These are phyloP conservation scores for Pogonomyrmex californicus DNA, from an alignment of 1,140 invertebrate species.

Conservation along the genomic window DNA sequence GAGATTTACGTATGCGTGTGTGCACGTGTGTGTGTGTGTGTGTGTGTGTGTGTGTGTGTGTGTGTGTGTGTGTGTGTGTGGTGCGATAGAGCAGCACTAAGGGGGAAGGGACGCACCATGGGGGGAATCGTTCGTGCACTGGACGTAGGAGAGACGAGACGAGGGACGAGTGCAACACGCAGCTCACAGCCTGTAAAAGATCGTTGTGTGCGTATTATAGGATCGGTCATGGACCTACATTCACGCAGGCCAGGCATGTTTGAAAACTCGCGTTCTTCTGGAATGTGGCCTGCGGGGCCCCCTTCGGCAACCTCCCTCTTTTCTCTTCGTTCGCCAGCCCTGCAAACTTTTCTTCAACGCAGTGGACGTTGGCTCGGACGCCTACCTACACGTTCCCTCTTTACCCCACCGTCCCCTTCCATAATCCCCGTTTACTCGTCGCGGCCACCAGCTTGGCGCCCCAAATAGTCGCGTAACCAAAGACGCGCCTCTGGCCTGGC, in stretches of 20 bases:
- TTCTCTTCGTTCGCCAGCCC: conserved; percentile 58
- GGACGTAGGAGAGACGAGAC: conserved; percentile 69
- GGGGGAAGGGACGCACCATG: conserved; percentile 62
- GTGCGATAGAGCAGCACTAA: conserved; percentile 68
- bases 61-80: no score
- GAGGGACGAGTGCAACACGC: conserved; percentile 48
- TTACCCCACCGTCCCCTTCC: conserved; percentile 40
- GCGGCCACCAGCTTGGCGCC: conserved; percentile 82
- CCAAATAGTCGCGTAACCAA: conserved; percentile 87
- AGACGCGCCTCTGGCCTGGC: conserved; percentile 81
- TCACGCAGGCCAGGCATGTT: conserved; percentile 85
- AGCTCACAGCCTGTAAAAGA: conserved; percentile 29
- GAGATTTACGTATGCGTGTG: conserved; percentile 54
- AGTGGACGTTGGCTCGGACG: conserved; percentile 74
- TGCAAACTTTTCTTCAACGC: conserved; percentile 53
- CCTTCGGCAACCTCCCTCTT: conserved; percentile 72
- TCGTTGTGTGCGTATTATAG: conserved; percentile 77
- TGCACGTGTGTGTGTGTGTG: conserved; percentile 26
- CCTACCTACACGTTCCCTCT: conserved; percentile 71
- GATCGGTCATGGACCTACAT: conserved; percentile 87
- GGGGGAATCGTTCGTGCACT: conserved; percentile 65
- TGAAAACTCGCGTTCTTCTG: conserved; percentile 84
- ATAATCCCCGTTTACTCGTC: conserved; percentile 29
- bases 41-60: no score
- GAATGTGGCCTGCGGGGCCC: conserved; percentile 83